phyloP scores from a whole-genome alignment of 1,140 invertebrate species.

The Drosophila tani region DNA sequence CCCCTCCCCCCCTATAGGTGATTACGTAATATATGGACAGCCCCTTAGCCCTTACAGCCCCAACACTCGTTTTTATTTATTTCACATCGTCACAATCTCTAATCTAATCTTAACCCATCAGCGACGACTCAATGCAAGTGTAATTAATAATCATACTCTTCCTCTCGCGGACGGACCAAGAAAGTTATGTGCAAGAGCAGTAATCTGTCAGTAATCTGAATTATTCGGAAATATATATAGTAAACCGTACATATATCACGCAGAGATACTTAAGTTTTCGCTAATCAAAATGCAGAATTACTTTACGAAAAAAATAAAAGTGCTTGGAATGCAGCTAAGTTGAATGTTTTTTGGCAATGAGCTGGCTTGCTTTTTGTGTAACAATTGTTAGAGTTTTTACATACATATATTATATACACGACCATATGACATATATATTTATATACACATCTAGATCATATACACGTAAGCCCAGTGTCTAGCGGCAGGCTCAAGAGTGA shows the following conservation, averaged over 20 bases:
- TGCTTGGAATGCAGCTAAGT: slow-evolving; percentile 67
- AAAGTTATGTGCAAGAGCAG: slow-evolving; percentile 61
- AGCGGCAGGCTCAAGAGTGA: slow-evolving; percentile 77
- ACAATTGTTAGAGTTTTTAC: slow-evolving; percentile 75
- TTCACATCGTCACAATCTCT: slow-evolving; percentile 45
- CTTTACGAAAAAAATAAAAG: slow-evolving; percentile 65
- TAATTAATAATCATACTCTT: slow-evolving; percentile 59
- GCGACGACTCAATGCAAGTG: slow-evolving; percentile 36
- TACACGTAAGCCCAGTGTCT: slow-evolving; percentile 73
- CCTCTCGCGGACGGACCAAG: slow-evolving; percentile 74
- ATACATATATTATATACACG: slow-evolving; percentile 44
- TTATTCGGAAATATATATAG: slow-evolving; percentile 40
- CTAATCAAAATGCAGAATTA: slow-evolving; percentile 61
- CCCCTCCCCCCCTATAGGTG: no score
- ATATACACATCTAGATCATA: slow-evolving; percentile 55
- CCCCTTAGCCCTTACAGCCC: no score
- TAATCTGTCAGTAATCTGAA: slow-evolving; percentile 53
- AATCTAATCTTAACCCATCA: slow-evolving; percentile 32
- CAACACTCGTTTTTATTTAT: slow-evolving; percentile 61
- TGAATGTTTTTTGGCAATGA: slow-evolving; percentile 50
- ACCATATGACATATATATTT: slow-evolving; percentile 49
- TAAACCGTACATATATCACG: slow-evolving; percentile 31
- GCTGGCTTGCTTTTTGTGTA: slow-evolving; percentile 75
- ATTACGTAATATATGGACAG: no score
- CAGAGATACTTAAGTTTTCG: slow-evolving; percentile 54